Evolutionary conservation across 2,888 invertebrate genomes (phyloP).

Genomic region (Flexamia atlantica): DNA sequence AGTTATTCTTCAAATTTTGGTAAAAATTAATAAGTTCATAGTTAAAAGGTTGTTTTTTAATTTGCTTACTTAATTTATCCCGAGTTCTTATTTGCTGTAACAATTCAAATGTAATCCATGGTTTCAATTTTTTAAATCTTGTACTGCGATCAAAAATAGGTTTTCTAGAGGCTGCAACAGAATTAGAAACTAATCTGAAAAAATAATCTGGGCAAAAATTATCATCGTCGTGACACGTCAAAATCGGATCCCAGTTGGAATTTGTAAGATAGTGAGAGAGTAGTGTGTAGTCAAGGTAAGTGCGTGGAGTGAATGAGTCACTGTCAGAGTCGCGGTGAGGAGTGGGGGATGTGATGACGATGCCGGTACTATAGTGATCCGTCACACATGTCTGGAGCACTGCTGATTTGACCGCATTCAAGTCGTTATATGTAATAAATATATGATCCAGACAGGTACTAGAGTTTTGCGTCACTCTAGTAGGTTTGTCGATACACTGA

Average conservation of each 20-base stretch:
- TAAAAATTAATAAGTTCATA: background rate
- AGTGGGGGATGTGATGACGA: background rate
- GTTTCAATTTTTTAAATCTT: conserved; percentile 37
- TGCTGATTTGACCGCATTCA: background rate
- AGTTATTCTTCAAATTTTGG: conserved; percentile 19
- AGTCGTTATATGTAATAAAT: conserved; percentile 44
- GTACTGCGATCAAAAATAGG: background rate
- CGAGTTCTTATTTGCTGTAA: conserved; percentile 23
- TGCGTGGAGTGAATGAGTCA: background rate
- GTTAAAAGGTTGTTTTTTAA: conserved; percentile 52
- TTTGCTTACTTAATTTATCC: conserved; percentile 34
- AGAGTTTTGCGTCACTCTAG: conserved; percentile 21
- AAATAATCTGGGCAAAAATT: conserved; percentile 36
- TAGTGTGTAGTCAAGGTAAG: conserved; percentile 1
- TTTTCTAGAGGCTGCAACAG: background rate
- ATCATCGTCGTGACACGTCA: conserved; percentile 7
- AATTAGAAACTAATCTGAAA: conserved; percentile 3
- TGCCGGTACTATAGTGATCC: conserved; percentile 47
- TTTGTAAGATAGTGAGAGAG: conserved; percentile 15
- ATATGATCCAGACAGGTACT: conserved; percentile 37
- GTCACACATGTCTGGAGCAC: conserved; percentile 36
- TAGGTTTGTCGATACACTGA: conserved; percentile 43
- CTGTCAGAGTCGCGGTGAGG: background rate
- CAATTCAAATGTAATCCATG: conserved; percentile 45
- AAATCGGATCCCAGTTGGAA: conserved; percentile 14